Base-by-base conservation (phyloP, 2,888 invertebrate species). In the Lacanobia oleracea region DNA sequence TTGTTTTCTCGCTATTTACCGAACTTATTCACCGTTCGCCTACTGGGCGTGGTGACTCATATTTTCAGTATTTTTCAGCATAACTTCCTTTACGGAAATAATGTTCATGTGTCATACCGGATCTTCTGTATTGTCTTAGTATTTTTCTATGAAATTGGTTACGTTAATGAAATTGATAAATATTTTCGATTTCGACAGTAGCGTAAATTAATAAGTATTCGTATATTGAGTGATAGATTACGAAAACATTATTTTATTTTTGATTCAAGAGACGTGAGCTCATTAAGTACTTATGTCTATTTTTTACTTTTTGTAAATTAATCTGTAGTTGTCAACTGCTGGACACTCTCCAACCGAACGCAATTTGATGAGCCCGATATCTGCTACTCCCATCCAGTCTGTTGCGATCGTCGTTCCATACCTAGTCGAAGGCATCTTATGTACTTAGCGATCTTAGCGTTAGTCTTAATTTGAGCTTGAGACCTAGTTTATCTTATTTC, bases 1-100 rank as follows among this genome's bases (percentile, higher is more conserved):
- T 80, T 83, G 78, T 86, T 86, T 88, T 89, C 87, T 77, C 45
- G 72, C 59, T 77, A 78, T 64, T 79, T 67, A 71, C 40, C 64
- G 64, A 81, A 79, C 76, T 84, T 85, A 83, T 73, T 80, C 63
- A 80, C 73, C 67, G 75, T 60, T 63, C 57, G 65, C 74, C 81
- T 74, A 74, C 75, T 68, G 72, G 66, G 67, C 51, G 67, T 45
- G 45, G 62, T 85, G 85, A 85, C 21, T 86, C 86, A 85, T 56
- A 16, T 21, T 71, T 69, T 60, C 40, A 71, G 62, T 50, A 66
- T 74, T 85, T 84, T 83, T 72, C 77, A 71, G 14, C 16, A 21
- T 57, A 67, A 76, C 50, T 73, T 67, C 67, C 57, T 72, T 74
- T 69, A 40, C 66, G 80, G 82, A 86, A 84, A 67, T 62, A 7